Evolutionary conservation across 2,888 invertebrate genomes (phyloP), one percentile per base, ranked within the genome.

Genomic region (Rhamphomyia laevipes): DNA sequence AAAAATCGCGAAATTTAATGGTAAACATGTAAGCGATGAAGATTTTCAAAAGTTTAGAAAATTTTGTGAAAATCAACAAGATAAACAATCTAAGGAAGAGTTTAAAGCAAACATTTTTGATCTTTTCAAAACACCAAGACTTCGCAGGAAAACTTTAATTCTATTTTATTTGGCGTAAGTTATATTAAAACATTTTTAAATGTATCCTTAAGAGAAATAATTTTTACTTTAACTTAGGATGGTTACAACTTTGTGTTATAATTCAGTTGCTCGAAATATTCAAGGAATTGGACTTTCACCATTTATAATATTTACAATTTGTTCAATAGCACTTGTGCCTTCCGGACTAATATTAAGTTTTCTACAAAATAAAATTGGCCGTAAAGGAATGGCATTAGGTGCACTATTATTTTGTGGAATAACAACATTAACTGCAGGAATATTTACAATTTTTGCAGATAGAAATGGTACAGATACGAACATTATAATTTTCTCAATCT

Each of bases 161-260:
- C 61, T 75, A 42, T 67, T 74, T 50, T 72, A 74, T 54, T 74
- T 74, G 66, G 74, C 74, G 74, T 75, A 63, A 70, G 71, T 60
- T 21, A 21, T 41, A n/a, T 21, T 21, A 21, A n/a, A n/a, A n/a
- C n/a, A n/a, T n/a, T n/a, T n/a, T n/a, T n/a, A n/a, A n/a, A n/a
- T n/a, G n/a, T n/a, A n/a, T n/a, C n/a, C n/a, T n/a, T n/a, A n/a
- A n/a, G n/a, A n/a, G n/a, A n/a, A n/a, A n/a, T n/a, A n/a, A n/a
- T n/a, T n/a, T n/a, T n/a, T n/a, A n/a, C n/a, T n/a, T n/a, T n/a
- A n/a, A 6, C 3, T 23, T 57, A 74, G 74, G 38, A 73, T 74
- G 73, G 72, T 74, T 4, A 64, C 74, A 59, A 73, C 73, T 6
- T 58, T 75, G 12, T 71, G 73, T 54, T 75, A 74, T 56, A 74